A percentile compares a stretch with the other conserved stretches of the same genome.
phyloP scores from a whole-genome alignment of 2,113 vertebrate species.

The Chlorodrepanis virens region DNA sequence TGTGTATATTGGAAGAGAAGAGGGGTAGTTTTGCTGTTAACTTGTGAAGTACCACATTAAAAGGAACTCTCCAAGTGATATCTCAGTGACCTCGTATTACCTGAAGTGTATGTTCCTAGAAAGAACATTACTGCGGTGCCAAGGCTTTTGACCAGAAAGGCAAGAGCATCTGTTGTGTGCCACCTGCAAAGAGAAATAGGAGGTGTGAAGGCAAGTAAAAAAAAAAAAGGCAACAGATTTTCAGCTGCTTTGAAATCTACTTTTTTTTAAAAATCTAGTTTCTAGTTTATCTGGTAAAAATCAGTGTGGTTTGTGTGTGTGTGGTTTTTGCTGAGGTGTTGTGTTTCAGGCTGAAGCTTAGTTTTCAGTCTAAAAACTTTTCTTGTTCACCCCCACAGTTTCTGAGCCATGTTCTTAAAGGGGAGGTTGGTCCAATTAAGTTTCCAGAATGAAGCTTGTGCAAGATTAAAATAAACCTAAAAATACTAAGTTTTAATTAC shows the following conservation, averaged over 20 bases:
- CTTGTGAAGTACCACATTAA: not conserved
- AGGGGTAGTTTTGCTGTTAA: not conserved
- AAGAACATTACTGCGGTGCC: not conserved
- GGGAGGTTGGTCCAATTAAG: not conserved
- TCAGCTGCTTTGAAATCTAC: not conserved
- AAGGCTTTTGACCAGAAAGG: not conserved
- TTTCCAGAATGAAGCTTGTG: not conserved
- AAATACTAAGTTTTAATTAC: not conserved
- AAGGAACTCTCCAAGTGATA: not conserved
- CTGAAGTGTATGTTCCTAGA: not conserved
- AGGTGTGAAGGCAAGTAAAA: not conserved
- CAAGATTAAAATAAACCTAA: not conserved
- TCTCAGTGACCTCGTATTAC: not conserved
- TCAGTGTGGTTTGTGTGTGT: not conserved
- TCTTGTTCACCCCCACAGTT: not conserved
- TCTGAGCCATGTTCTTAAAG: not conserved
- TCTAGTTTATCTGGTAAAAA: not conserved
- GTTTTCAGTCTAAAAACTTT: not conserved
- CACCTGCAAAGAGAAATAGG: not conserved
- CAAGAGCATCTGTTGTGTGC: not conserved
- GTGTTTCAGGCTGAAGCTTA: not conserved
- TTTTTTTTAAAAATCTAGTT: not conserved
- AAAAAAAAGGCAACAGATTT: not conserved
- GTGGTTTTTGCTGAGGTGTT: not conserved
- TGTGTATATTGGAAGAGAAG: not conserved